Evolutionary conservation across 2,113 vertebrate species (phyloP).

Genomic region (Osmerus eperlanus): DNA sequence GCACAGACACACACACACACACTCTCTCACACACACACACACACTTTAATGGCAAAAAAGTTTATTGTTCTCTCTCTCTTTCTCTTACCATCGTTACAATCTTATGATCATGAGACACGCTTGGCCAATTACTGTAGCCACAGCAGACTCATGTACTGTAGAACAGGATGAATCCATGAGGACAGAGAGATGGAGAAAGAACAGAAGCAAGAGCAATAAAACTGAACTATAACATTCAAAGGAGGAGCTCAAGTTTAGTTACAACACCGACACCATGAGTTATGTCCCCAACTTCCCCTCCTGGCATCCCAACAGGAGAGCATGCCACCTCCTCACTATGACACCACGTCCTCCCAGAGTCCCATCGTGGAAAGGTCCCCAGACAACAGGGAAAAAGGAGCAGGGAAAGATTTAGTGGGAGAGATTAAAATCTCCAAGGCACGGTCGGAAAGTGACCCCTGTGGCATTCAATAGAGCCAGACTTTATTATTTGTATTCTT

Average conservation of each 20-base stretch:
- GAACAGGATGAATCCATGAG: constrained; percentile 21
- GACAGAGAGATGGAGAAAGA: too few species aligned
- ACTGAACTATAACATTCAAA: too few species aligned
- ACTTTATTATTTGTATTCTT: constrained; percentile 62
- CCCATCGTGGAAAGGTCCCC: constrained; percentile 17
- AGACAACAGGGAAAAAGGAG: constrained; percentile 43
- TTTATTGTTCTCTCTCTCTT: neutral
- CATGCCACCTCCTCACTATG: constrained; percentile 23
- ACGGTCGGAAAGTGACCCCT: constrained; percentile 39
- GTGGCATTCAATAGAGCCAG: constrained; percentile 39
- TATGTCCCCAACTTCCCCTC: neutral
- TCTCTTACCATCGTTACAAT: neutral
- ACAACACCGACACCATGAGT: too few species aligned
- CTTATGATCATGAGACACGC: neutral
- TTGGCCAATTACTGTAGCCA: constrained; percentile 19
- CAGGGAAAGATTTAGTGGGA: constrained; percentile 49
- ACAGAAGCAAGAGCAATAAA: too few species aligned
- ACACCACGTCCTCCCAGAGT: constrained; percentile 31
- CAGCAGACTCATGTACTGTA: too few species aligned
- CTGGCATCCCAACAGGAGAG: constrained; percentile 23
- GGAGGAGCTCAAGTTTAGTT: too few species aligned
- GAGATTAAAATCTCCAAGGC: constrained; percentile 63
- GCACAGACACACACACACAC: neutral
- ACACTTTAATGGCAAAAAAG: too few species aligned
- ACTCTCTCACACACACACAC: too few species aligned